Base-by-base conservation (phyloP, 2,113 vertebrate species). In the Planiliza haematocheilus region DNA sequence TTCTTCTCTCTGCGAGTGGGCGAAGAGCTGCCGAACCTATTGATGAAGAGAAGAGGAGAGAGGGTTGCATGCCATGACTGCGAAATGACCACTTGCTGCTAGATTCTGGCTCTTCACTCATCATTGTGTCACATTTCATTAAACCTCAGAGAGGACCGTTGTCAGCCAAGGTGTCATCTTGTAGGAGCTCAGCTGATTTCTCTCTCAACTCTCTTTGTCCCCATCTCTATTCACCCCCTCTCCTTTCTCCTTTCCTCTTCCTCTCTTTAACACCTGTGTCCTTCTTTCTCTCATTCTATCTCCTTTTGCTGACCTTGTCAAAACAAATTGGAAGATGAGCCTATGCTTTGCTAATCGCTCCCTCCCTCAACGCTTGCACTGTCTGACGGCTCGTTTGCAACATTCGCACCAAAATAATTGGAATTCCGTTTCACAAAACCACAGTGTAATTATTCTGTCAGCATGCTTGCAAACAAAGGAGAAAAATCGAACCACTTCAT, bases 1-100 rank as follows among this genome's bases (percentile, higher is more conserved):
- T 96, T 98, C 92, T 97, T 99, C 83, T 97, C 96, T 89, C 96
- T 96, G 85, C 95, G 96, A 77, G 94, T 89, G 36, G 96, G 95
- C 18, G 97, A 98, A 16, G 95, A 93, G 87, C 96, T 97, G 90
- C 95, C 96, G 3, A 95, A 96, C 77, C 97, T 98, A 77, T 72
- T 50, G 69, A 85, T 10, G 36, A 46, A 76, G 69, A 87, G 34
- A 79, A 58, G 72, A 9, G 52, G 38, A 30, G 53, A 7, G 48
- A 20, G 34, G 12, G 66, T 17, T 34, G 46, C 43, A 70, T 65
- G 52, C 37, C 10, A 4, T 58, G 52, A 74, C 49, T 36, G 57
- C 20, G 63, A 70, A 75, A 58, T 12, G 43, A 74, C 11, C 13
- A 39, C 52, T 30, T 21, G 18, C 51, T 36, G 53, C n/a, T 59